Base-by-base conservation (phyloP, 2,113 vertebrate species). In the Empidonax alnorum region DNA sequence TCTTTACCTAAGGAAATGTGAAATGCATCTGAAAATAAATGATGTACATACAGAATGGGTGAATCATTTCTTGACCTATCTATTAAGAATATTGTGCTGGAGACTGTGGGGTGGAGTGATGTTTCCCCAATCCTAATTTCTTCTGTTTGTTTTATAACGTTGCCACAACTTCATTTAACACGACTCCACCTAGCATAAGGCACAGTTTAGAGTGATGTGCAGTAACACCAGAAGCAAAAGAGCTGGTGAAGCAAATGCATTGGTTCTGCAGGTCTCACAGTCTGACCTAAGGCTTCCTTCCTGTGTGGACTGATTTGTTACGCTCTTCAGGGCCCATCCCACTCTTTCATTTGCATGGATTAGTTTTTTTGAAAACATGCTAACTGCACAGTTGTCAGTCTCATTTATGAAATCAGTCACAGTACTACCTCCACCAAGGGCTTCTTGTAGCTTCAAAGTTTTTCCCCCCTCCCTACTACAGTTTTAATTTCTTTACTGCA, bases 101-200 rank as follows among this genome's bases (percentile, higher is more conserved):
- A 9, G 8, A 47, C 10, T 3, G 1, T 56, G 50, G 11, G 4
- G 19, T 15, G 1, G 6, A 77, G 7, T 27, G 14, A 2, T 59
- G 21, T 44, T 84, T 10, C 4, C n/a, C 23, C 5, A n/a, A 0
- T 55, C 7, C 7, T 76, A 14, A 65, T 80, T 92, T 86, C 9
- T 22, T 83, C 19, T 49, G 14, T 25, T 2, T 0, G 5, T 25
- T 49, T n/a, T 39, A 18, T 6, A 62, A 13, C 42, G 3, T 21
- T 94, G 22, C 18, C 30, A 71, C 10, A n/a, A 56, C 50, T 75
- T 44, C 42, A 44, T 44, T 16, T 17, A 44, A 17, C 42, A 17
- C 17, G 9, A 84, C 31, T 68, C 92, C 19, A 22, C 84, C 17
- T 42, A 86, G 25, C 14, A 15, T 7, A 58, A 87, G 2, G 59